Percentiles rank a stretch among this genome's conserved stretches.
These are phyloP conservation scores for Drosophila borealis DNA, from an alignment of 2,888 invertebrate species.

Conservation along the genomic window DNA sequence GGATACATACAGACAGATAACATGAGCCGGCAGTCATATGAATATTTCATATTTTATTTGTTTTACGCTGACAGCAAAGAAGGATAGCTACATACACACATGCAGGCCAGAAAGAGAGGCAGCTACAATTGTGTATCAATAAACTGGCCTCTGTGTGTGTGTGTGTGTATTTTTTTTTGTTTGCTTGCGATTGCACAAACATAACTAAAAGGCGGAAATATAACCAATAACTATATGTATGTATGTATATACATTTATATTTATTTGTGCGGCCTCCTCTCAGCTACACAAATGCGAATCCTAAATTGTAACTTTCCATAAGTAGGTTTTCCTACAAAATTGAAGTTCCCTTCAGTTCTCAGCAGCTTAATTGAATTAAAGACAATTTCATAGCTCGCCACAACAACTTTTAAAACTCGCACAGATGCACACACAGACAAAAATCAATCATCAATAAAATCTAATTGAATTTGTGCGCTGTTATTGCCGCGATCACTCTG, in stretches of 20 bases:
- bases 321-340: conserved; percentile 40
- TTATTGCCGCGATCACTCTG: conserved; percentile 45
- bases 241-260: background rate
- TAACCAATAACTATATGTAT: conserved; percentile 48
- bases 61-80: conserved; percentile 52
- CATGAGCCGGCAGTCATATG: conserved; percentile 65
- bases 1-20: conserved; percentile 50
- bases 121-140: conserved; percentile 27
- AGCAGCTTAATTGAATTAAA: conserved; percentile 71
- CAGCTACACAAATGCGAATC: conserved; percentile 6
- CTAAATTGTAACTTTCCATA: conserved; percentile 21
- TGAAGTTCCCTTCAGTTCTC: conserved; percentile 51
- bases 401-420: conserved; percentile 4
- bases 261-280: background rate
- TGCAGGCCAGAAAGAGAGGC: conserved; percentile 18
- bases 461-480: conserved; percentile 75
- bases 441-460: conserved; percentile 80
- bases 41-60: conserved; percentile 67
- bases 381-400: conserved; percentile 59
- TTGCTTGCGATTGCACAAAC: conserved; percentile 44
- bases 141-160: conserved; percentile 20
- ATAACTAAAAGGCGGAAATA: conserved; percentile 64
- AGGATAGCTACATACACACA: conserved; percentile 9
- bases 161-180: conserved; percentile 32
- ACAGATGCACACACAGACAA: conserved; percentile 25